These are phyloP conservation scores for Girardia tigrina DNA, from an alignment of 2,888 invertebrate genomes.

Conservation along the genomic window DNA sequence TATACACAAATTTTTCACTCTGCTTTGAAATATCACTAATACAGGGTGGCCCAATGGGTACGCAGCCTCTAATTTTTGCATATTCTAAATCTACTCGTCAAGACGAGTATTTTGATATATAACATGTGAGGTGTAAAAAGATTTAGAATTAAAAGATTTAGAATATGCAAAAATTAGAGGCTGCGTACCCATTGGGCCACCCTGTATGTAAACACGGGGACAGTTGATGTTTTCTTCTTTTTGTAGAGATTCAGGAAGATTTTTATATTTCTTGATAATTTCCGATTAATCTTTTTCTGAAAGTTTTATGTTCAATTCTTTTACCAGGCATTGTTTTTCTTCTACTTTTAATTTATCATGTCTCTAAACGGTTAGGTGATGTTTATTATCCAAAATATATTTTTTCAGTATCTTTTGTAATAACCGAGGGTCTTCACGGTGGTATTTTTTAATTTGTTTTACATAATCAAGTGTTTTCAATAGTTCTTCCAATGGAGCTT, in stretches of 20 bases:
- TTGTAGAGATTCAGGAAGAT: neutral
- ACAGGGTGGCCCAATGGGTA: no score
- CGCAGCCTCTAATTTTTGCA: no score
- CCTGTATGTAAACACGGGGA: neutral
- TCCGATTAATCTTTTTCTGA: constrained; percentile 54
- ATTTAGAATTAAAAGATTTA: no score
- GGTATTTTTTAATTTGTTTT: constrained; percentile 54
- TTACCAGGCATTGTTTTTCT: constrained; percentile 60
- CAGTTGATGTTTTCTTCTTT: neutral
- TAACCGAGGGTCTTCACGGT: constrained; percentile 58
- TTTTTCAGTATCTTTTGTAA: constrained; percentile 58
- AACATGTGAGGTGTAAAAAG: no score
- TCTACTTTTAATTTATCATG: constrained; percentile 59
- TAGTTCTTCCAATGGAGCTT: constrained; percentile 61
- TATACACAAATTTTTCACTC: no score
- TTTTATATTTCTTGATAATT: constrained; percentile 61
- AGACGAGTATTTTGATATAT: no score
- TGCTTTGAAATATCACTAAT: no score
- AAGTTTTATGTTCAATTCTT: constrained; percentile 57
- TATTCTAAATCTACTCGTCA: no score
- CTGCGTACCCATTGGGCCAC: no score
- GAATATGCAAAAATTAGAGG: no score
- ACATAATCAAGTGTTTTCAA: constrained; percentile 64
- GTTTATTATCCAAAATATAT: constrained; percentile 66
- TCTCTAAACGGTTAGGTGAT: constrained; percentile 63